phyloP scores from a whole-genome alignment of 2,113 vertebrate genomes.

The Galemys pyrenaicus region DNA sequence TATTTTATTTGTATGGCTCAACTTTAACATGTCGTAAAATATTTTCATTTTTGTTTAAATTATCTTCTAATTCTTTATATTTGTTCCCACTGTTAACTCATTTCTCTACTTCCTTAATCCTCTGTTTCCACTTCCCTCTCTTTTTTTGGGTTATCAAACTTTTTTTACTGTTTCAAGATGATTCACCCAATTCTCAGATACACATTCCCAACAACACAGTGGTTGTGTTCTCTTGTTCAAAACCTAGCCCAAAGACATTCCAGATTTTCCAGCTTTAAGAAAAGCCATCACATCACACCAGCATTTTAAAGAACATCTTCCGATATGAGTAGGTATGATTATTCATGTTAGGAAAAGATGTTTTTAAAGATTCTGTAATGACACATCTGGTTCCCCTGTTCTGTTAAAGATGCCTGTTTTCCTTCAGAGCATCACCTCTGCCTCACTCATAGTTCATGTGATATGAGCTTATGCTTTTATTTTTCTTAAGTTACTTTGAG shows the following conservation, averaged over 20 bases:
- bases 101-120: not conserved
- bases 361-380: not conserved
- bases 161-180: not conserved
- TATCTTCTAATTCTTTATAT: not conserved
- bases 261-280: not conserved
- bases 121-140: not conserved
- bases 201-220: not conserved
- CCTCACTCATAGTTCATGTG: not conserved
- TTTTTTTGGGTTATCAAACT: not conserved
- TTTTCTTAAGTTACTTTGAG: not conserved
- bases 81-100: not conserved
- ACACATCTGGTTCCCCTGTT: not conserved
- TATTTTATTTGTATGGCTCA: not conserved
- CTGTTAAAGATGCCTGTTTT: not conserved
- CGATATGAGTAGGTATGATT: not conserved
- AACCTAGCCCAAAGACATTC: not conserved
- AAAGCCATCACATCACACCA: not conserved
- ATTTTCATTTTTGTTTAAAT: slow-evolving; percentile 26
- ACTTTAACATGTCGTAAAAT: not conserved
- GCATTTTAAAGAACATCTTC: not conserved
- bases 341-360: not conserved
- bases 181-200: not conserved
- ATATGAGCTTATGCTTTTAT: not conserved
- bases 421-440: not conserved
- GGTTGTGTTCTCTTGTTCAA: not conserved